A percentile compares a stretch with the other conserved stretches of the same genome.
phyloP scores from a whole-genome alignment of 2,888 invertebrate genomes.

The Eupithecia dodoneata region DNA sequence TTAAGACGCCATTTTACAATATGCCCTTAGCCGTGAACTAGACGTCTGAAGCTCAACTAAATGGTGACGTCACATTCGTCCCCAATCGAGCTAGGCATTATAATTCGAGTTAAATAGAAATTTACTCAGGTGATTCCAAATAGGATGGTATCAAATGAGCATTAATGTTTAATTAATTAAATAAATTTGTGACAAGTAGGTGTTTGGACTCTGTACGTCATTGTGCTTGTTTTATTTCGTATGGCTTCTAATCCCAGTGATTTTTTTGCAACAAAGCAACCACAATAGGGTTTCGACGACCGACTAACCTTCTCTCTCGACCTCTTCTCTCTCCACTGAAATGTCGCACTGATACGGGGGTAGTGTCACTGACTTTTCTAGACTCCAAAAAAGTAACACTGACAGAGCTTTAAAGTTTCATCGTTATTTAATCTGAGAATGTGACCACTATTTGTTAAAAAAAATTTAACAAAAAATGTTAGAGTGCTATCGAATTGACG shows the following conservation, averaged over 20 bases:
- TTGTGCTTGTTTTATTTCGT: too few relatives aligned
- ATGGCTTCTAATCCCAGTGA: neutral
- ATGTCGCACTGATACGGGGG: too few relatives aligned
- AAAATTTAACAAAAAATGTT: too few relatives aligned
- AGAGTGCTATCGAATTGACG: too few relatives aligned
- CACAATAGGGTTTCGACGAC: neutral
- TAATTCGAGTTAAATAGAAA: neutral
- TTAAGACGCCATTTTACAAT: neutral
- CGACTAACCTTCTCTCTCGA: too few relatives aligned
- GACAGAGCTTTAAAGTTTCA: neutral
- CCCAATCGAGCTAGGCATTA: neutral
- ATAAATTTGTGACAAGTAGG: too few relatives aligned
- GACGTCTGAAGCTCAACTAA: neutral
- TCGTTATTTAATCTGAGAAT: neutral
- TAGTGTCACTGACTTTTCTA: neutral
- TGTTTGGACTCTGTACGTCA: too few relatives aligned
- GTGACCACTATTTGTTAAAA: neutral
- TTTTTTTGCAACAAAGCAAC: neutral
- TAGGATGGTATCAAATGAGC: neutral
- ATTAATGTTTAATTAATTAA: too few relatives aligned
- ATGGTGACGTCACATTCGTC: neutral
- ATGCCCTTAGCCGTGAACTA: neutral
- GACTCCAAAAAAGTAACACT: neutral
- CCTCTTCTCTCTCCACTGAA: too few relatives aligned
- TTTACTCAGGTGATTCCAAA: neutral